Evolutionary conservation across 2,113 vertebrate genomes (phyloP).

Genomic region (Regulus satrapa): DNA sequence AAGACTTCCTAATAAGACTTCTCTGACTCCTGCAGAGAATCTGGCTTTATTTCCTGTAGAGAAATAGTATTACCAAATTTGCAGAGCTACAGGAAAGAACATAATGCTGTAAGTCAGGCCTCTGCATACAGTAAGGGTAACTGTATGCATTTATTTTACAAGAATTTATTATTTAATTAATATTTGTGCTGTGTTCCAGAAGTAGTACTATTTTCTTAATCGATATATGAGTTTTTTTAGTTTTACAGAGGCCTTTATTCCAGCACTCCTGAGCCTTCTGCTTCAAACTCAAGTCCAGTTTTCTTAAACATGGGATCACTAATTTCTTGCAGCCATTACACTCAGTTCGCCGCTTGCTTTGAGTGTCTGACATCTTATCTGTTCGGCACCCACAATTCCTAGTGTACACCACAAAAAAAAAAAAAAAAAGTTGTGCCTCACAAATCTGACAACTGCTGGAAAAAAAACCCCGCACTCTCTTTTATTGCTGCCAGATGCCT

Average conservation of each 20-base stretch:
- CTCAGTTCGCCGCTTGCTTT: accelerated
- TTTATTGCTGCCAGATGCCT: neutral
- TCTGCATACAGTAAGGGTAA: neutral
- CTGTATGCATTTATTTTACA: neutral
- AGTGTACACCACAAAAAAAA: too few relatives aligned
- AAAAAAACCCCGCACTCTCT: neutral
- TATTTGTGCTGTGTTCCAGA: neutral
- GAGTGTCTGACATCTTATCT: neutral
- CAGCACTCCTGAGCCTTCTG: neutral
- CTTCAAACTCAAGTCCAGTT: neutral
- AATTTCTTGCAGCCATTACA: neutral
- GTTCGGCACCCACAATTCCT: neutral
- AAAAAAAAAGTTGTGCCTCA: neutral
- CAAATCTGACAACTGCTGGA: neutral
- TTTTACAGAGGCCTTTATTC: neutral
- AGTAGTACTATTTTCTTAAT: neutral
- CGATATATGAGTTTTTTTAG: neutral
- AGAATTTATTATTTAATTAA: neutral
- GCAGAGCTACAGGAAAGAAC: neutral
- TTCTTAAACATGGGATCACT: accelerated
- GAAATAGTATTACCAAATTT: neutral
- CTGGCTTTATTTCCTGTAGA: neutral
- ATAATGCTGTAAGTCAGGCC: neutral
- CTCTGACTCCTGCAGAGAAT: neutral
- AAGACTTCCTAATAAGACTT: too few relatives aligned